Conservation (phyloP, 2,888 invertebrate species). For the Patella pellucida region DNA sequence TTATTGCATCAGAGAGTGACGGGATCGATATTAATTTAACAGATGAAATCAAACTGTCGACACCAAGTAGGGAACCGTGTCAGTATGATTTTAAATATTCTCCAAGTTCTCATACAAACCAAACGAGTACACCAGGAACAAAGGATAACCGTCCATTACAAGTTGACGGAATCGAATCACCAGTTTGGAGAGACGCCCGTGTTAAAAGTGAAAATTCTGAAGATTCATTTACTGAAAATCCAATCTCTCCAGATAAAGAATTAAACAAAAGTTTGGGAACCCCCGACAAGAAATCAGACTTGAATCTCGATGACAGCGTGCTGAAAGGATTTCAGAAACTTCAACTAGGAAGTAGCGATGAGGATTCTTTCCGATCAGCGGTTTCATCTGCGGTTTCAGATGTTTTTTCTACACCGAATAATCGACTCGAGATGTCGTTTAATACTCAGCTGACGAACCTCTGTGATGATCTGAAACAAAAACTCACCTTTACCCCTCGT, state of each 20-base stretch:
- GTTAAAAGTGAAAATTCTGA: background rate
- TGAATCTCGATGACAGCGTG: constrained; percentile 17
- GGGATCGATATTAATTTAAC: background rate
- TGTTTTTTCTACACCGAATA: background rate
- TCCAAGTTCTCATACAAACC: background rate
- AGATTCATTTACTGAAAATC: background rate
- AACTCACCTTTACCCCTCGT: constrained; percentile 27
- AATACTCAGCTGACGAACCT: constrained; percentile 26
- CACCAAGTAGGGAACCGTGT: constrained; percentile 3
- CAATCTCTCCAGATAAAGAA: background rate
- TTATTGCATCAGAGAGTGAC: background rate
- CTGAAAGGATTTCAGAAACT: constrained; percentile 15
- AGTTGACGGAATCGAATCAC: background rate
- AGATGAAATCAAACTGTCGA: constrained; percentile 3
- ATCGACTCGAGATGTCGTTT: constrained; percentile 24
- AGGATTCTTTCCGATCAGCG: constrained; percentile 10
- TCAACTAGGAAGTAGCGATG: constrained; percentile 17
- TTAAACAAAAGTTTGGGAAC: background rate
- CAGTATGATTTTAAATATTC: constrained; percentile 4
- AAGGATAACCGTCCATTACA: background rate
- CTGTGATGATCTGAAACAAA: constrained; percentile 25
- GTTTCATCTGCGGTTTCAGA: background rate
- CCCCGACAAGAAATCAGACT: background rate
- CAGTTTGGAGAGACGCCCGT: background rate
- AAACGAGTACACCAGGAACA: background rate